Conservation (phyloP, 2,797 vertebrate genomes). For the Myripristis murdjan region DNA sequence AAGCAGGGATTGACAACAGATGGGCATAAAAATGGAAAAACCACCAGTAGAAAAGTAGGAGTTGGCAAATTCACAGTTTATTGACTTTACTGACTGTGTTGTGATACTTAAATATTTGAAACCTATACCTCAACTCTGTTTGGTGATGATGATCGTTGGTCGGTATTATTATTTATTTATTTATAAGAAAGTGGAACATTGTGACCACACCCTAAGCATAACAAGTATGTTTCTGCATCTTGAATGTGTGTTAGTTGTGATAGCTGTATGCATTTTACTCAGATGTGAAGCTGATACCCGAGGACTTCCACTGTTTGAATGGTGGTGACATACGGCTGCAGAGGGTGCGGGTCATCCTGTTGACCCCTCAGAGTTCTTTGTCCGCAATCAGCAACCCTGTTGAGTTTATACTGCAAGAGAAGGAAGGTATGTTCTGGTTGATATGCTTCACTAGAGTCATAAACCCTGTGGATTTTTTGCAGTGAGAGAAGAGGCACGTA, state of each 20-base stretch:
- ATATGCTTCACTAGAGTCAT: background rate
- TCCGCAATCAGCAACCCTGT: constrained; percentile 91
- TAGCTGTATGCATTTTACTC: constrained; percentile 42
- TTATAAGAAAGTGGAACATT: background rate
- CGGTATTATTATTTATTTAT: no score
- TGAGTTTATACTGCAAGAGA: constrained; percentile 91
- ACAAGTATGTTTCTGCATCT: constrained; percentile 28
- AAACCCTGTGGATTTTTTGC: background rate
- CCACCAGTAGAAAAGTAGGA: no score
- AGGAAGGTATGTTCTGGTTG: constrained; percentile 83
- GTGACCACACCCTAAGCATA: constrained; percentile 21
- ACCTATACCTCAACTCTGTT: no score
- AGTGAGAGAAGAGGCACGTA: background rate
- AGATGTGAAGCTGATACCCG: constrained; percentile 90
- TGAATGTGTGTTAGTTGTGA: background rate
- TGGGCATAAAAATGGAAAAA: no score
- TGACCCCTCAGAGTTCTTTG: constrained; percentile 90
- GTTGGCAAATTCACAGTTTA: constrained; percentile 5
- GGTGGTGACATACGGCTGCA: constrained; percentile 81
- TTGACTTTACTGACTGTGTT: no score
- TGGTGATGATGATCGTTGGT: no score
- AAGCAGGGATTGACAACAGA: no score
- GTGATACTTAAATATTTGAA: no score
- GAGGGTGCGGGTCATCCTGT: constrained; percentile 87
- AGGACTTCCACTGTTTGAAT: constrained; percentile 85